phyloP scores from a whole-genome alignment of 2,113 vertebrate genomes.

The Hippocampus guttulatus region DNA sequence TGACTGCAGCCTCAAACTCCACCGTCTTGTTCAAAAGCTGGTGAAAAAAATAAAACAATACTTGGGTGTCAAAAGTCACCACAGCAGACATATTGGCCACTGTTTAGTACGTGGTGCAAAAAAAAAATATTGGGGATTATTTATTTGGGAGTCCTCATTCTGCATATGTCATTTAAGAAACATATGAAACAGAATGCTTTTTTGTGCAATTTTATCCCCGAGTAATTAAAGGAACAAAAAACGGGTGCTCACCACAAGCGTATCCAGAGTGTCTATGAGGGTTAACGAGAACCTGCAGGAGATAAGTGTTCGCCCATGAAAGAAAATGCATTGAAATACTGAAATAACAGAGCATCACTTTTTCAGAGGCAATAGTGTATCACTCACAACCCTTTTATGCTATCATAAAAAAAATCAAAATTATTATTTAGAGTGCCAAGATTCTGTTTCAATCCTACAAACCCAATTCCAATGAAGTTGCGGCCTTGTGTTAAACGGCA shows the following conservation, averaged over 20 bases:
- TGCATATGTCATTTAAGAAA: neutral
- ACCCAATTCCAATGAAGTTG: too few relatives aligned
- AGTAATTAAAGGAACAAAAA: neutral
- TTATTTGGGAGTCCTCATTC: too few relatives aligned
- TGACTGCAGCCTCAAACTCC: slow-evolving; percentile 95
- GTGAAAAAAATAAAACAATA: neutral
- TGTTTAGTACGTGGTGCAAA: too few relatives aligned
- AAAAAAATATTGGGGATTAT: too few relatives aligned
- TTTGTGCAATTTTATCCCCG: neutral
- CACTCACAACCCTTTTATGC: too few relatives aligned
- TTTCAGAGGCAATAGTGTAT: too few relatives aligned
- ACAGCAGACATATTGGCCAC: neutral
- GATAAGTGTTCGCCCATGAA: neutral
- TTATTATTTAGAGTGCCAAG: too few relatives aligned
- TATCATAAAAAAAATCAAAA: too few relatives aligned
- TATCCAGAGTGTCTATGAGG: slow-evolving; percentile 95
- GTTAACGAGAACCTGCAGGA: slow-evolving; percentile 90
- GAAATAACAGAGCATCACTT: neutral
- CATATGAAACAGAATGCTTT: neutral
- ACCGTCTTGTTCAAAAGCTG: slow-evolving; percentile 96
- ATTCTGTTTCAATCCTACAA: too few relatives aligned
- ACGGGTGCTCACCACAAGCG: slow-evolving; percentile 84
- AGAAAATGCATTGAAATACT: neutral
- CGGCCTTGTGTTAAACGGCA: too few relatives aligned
- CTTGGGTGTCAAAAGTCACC: neutral